Conservation (phyloP, 2,888 invertebrate genomes). For the Athrips mouffetella region DNA sequence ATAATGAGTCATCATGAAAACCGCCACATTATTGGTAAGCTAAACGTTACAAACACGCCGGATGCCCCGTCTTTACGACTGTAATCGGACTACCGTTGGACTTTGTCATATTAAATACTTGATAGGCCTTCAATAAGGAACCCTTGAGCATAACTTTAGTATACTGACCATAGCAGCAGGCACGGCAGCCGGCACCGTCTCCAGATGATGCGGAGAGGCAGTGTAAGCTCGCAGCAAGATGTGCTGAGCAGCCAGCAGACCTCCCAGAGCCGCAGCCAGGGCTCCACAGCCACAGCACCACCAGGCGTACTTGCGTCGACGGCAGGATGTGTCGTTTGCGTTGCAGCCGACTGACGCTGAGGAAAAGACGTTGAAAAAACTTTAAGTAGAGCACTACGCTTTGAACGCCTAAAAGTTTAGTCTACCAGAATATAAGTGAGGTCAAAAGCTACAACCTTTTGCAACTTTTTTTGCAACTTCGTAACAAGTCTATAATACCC, state of each 20-base stretch:
- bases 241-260: slow-evolving; percentile 87
- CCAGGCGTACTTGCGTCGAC: slow-evolving; percentile 87
- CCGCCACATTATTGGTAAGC: no score
- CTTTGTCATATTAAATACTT: no score
- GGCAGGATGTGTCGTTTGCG: slow-evolving; percentile 60
- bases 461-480: no score
- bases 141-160: no score
- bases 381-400: no score
- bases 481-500: no score
- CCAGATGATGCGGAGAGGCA: slow-evolving; percentile 86
- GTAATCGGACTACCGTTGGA: no score
- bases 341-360: slow-evolving; percentile 63
- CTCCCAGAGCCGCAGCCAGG: slow-evolving; percentile 85
- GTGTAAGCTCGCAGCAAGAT: slow-evolving; percentile 88
- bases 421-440: no score
- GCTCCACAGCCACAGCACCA: slow-evolving; percentile 91
- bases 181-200: slow-evolving; percentile 96
- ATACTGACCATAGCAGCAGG: slow-evolving; percentile 91
- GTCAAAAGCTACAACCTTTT: no score
- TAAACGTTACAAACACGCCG: no score
- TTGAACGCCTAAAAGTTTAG: no score
- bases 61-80: no score
- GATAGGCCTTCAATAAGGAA: neutral
- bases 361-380: slow-evolving; percentile 8
- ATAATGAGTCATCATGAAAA: neutral